A percentile compares a stretch with the other conserved stretches of the same genome.
phyloP scores from a whole-genome alignment of 2,797 vertebrate genomes.

The Craterocephalus amniculus region DNA sequence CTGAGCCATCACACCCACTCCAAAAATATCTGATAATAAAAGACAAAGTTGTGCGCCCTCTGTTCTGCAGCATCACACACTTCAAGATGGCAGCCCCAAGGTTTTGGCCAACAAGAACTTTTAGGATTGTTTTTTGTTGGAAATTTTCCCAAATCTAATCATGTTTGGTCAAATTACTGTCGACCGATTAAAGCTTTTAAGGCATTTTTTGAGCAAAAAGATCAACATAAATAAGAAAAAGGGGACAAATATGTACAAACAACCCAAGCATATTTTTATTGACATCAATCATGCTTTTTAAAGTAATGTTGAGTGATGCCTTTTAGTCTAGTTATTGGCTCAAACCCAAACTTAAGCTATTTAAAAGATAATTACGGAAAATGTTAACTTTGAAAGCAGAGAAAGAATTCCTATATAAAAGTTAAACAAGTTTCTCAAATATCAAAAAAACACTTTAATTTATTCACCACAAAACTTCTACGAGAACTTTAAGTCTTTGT shows the following conservation, averaged over 20 bases:
- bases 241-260: background rate
- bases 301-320: no score
- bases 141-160: background rate
- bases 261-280: background rate
- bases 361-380: background rate
- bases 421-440: background rate
- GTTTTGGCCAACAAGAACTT: background rate
- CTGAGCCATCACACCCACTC: constrained; percentile 54
- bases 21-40: constrained; percentile 63
- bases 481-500: no score
- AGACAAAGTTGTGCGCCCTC: constrained; percentile 48
- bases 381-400: no score
- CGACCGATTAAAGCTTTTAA: background rate
- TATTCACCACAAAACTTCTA: background rate
- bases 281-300: background rate
- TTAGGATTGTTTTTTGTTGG: background rate
- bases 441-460: background rate
- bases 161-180: background rate
- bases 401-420: background rate
- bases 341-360: background rate
- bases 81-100: constrained; percentile 16
- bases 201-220: background rate
- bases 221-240: background rate
- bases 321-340: background rate
- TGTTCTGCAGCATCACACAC: constrained; percentile 23